Evolutionary conservation across 2,797 vertebrate species (phyloP).

Genomic region (Schizopygopsis malacanthus): DNA sequence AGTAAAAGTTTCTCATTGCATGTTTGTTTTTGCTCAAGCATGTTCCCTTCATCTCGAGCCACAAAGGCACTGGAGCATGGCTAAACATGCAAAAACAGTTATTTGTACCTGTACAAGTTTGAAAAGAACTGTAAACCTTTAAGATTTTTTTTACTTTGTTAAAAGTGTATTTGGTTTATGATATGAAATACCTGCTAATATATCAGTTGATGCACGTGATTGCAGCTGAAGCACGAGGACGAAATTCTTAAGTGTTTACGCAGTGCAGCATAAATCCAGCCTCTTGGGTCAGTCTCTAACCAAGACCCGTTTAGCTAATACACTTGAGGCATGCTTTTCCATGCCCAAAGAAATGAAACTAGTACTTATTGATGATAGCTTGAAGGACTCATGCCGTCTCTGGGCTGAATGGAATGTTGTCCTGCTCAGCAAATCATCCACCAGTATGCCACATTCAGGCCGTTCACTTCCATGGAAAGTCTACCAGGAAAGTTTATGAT

Average conservation of each 20-base stretch:
- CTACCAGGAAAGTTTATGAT: conserved; percentile 10
- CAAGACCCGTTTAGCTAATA: conserved; percentile 52
- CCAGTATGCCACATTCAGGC: conserved; percentile 28
- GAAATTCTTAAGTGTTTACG: conserved; percentile 15
- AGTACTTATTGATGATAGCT: conserved; percentile 46
- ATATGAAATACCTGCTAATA: background rate
- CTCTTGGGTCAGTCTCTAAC: conserved; percentile 24
- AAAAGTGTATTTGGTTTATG: too few species aligned
- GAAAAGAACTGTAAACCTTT: too few species aligned
- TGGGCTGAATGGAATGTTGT: conserved; percentile 44
- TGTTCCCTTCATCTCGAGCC: background rate
- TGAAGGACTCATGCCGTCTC: conserved; percentile 28
- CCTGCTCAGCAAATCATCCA: conserved; percentile 24
- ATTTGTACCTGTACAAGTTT: too few species aligned
- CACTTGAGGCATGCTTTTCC: conserved; percentile 47
- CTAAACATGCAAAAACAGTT: background rate
- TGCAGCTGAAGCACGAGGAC: background rate
- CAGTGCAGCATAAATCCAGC: conserved; percentile 7
- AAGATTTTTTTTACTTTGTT: too few species aligned
- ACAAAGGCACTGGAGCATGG: conserved; percentile 1
- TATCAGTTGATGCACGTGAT: background rate
- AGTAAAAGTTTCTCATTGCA: background rate
- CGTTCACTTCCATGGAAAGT: background rate
- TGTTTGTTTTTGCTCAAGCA: background rate
- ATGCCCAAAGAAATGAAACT: conserved; percentile 50